phyloP scores from a whole-genome alignment of 2,113 vertebrate genomes.

The Calyptomena viridis region DNA sequence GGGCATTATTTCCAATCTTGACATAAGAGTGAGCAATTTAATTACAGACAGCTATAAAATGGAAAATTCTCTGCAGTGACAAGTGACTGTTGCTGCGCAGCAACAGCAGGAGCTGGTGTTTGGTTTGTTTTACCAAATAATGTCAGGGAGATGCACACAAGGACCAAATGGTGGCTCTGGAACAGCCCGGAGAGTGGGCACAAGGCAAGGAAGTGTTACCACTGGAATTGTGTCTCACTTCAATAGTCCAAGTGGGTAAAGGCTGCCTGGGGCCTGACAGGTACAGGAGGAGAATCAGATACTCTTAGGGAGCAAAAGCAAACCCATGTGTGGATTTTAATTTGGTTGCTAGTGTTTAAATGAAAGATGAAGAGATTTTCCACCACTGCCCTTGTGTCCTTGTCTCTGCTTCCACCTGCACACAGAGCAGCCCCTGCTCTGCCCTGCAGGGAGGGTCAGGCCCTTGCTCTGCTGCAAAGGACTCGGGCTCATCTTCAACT shows the following conservation, averaged over 20 bases:
- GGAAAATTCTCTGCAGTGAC: neutral
- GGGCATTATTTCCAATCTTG: neutral
- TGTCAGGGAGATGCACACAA: neutral
- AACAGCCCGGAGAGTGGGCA: neutral
- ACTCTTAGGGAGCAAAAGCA: neutral
- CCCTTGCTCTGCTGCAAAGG: neutral
- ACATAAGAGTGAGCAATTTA: conserved; percentile 1
- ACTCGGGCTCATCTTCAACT: neutral
- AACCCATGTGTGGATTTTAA: neutral
- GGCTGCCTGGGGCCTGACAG: neutral
- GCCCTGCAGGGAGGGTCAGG: neutral
- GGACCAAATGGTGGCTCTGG: neutral
- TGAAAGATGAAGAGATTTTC: neutral
- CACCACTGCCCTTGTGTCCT: neutral
- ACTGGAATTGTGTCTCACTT: rapidly evolving
- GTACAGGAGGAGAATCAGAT: neutral
- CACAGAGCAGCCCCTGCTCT: neutral
- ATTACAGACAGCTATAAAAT: conserved; percentile 21
- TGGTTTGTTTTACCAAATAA: neutral
- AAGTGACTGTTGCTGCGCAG: neutral
- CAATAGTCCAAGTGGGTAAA: neutral
- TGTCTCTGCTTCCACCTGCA: rapidly evolving
- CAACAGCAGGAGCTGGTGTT: neutral
- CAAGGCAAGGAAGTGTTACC: neutral
- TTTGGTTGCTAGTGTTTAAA: neutral